Evolutionary conservation across 2,113 vertebrate genomes (phyloP), one percentile per base, ranked within the genome.

Genomic region (Orthonyx spaldingii): DNA sequence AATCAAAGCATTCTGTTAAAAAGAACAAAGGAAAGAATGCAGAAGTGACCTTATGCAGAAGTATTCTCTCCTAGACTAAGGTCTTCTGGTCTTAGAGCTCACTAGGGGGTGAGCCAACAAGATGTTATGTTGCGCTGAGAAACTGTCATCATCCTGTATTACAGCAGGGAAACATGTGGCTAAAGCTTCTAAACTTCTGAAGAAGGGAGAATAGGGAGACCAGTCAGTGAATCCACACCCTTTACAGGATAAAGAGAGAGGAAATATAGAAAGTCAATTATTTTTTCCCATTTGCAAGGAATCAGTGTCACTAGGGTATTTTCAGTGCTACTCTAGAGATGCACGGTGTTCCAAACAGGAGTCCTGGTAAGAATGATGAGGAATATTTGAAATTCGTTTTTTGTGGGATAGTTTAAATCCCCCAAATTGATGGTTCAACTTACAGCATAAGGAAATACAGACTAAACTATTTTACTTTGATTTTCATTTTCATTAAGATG

Each of bases 1-100:
- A 79, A 91, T 93, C 65, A 91, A 87, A 96, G 81, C 70, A 57
- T 85, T 92, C 41, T 81, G 22, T 60, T 92, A 47, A 47, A 23
- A 50, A 44, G 44, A 72, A 70, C 18, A 72, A 79, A 63, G 50
- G 20, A 2, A 7, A 81, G 22, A 94, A 84, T 53, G 26, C 57
- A 94, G 65, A 85, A 78, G 75, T 57, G 1, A 64, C 30, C 39
- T 87, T 56, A 84, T 27, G 13, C 19, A 50, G 13, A 79, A 57
- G 20, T 53, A 28, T 53, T 71, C 7, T 42, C 4, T 84, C 14
- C 33, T 69, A 69, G 22, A 35, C 12, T 63, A 46, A 68, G 16
- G 15, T 83, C 3, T 16, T 71, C 27, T 64, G 15, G 21, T 71
- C 10, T 28, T 59, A 55, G 21, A 84, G 47, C 35, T 80, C n/a